Evolutionary conservation across 2,797 vertebrate species (phyloP), one percentile per base, ranked within the genome.

Genomic region (Falco peregrinus): DNA sequence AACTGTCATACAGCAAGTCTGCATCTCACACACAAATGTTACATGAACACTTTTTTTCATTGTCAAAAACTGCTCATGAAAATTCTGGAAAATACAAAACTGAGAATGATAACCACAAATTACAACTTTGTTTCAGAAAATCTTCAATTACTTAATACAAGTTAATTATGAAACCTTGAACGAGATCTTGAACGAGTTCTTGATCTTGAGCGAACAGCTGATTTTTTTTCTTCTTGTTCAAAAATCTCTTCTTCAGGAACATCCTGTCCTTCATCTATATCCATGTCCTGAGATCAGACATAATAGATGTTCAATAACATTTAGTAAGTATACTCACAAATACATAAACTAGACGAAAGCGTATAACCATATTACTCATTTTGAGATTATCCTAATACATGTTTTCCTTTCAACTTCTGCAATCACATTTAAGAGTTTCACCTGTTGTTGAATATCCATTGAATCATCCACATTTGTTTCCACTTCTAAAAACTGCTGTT

Each of bases 401-500:
- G 6, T 73, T 84, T 89, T 76, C 21, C 17, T 78, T 90, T 85
- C 63, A 59, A 61, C 6, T 79, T 81, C 41, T 73, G 21, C n/a
- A 78, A 87, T 41, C 29, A 56, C 95, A 60, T 67, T 48, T 86
- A 59, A 51, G 24, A 53, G 13, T 89, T 97, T 93, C 98, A 98
- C 99, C 99, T 99, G 98, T 90, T 99, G 99, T 41, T 99, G 99
- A 98, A 99, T 99, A 97, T 99, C 99, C 91, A 99, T 99, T 82
- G 99, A 99, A 96, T 99, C 99, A 87, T 99, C 99, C 67, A 99
- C 91, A 96, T 99, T 99, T 84, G 97, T 96, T 56, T 99, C 99
- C 25, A 97, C 97, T 90, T 99, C 99, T 94, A 98, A 97, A 88
- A 98, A 99, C 75, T 99, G 99, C 61, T 98, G 97, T 22, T 99